Percentiles rank a stretch among this genome's conserved stretches.
Evolutionary conservation across 2,113 vertebrate species (phyloP).

Genomic region (Tupaia chinensis): DNA sequence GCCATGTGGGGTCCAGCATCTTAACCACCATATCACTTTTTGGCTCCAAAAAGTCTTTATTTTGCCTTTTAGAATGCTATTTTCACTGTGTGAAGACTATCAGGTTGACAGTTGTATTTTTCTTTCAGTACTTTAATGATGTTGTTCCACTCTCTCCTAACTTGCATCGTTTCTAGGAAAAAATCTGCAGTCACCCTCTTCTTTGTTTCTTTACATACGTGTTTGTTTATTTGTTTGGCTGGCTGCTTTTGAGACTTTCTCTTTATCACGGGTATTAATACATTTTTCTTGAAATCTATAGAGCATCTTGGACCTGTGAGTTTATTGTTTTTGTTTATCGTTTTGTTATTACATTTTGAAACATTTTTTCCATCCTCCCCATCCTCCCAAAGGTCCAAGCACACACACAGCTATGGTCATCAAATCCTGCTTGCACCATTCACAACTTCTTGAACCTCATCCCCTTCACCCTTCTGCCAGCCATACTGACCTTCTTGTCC

Average conservation of each 20-base stretch:
- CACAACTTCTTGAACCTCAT: rapidly evolving
- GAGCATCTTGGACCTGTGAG: not conserved
- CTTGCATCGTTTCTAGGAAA: not conserved
- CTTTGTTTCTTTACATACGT: rapidly evolving
- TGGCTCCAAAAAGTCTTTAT: too few species aligned
- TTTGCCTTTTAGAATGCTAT: not conserved
- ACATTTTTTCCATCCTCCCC: rapidly evolving
- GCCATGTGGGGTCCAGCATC: too few species aligned
- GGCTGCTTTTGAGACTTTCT: not conserved
- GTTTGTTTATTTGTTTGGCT: not conserved
- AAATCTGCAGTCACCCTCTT: not conserved
- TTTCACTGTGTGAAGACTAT: not conserved
- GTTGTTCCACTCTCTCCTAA: not conserved
- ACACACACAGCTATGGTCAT: rapidly evolving
- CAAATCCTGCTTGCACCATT: rapidly evolving
- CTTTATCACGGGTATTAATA: not conserved
- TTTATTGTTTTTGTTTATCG: not conserved
- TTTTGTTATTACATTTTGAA: not conserved
- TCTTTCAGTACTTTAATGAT: not conserved
- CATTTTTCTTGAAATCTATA: not conserved
- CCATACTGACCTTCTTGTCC: rapidly evolving
- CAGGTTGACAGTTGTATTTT: not conserved
- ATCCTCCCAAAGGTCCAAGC: rapidly evolving
- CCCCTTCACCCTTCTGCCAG: not conserved
- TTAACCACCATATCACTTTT: too few species aligned